These are phyloP conservation scores for Chrysochloris asiatica DNA, from an alignment of 2,113 vertebrate genomes.

Conservation along the genomic window DNA sequence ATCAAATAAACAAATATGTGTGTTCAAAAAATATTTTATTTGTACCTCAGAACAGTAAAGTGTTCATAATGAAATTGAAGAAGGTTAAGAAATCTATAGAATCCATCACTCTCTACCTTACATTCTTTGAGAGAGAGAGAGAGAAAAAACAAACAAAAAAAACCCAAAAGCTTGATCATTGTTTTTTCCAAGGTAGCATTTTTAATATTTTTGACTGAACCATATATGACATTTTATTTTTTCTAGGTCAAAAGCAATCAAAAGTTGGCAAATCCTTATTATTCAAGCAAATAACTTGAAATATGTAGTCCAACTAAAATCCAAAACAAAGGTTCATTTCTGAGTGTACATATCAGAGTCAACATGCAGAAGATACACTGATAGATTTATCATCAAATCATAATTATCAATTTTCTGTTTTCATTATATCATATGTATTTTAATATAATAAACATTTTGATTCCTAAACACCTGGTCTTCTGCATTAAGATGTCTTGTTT, in stretches of 20 bases:
- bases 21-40: background rate
- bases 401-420: background rate
- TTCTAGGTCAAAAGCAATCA: background rate
- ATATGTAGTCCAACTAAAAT: background rate
- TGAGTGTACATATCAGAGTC: background rate
- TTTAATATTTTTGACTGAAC: background rate
- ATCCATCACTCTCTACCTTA: background rate
- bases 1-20: background rate
- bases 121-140: background rate
- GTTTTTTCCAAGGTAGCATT: background rate
- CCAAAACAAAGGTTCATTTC: background rate
- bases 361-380: background rate
- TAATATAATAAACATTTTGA: background rate
- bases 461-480: background rate
- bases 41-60: conserved; percentile 26
- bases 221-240: background rate
- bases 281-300: background rate
- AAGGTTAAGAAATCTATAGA: background rate
- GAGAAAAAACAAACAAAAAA: no score
- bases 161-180: background rate
- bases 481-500: background rate
- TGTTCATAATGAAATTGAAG: conserved; percentile 15
- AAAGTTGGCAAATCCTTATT: conserved; percentile 34
- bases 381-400: background rate
- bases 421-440: background rate